phyloP scores from a whole-genome alignment of 2,113 vertebrate genomes.

The Bucco capensis region DNA sequence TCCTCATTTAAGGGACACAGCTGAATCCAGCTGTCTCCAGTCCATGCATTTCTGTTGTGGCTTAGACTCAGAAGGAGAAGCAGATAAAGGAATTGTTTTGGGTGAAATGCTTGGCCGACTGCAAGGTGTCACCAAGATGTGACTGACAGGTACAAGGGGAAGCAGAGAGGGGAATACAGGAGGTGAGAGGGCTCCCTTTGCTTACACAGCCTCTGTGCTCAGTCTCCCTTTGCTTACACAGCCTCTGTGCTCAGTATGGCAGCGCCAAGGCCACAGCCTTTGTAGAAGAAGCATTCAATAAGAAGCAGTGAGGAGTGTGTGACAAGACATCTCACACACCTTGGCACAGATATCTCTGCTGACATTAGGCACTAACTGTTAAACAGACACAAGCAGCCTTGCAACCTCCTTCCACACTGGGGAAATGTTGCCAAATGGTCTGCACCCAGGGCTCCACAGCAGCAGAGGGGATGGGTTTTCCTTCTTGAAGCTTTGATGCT shows the following conservation, averaged over 20 bases:
- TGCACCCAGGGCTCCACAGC: rapidly evolving
- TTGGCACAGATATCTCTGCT: rapidly evolving
- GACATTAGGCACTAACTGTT: neutral
- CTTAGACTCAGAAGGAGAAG: neutral
- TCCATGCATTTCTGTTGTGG: neutral
- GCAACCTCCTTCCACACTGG: neutral
- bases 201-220: neutral
- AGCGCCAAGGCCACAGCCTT: neutral
- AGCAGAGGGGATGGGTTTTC: neutral
- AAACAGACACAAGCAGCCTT: neutral
- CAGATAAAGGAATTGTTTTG: neutral
- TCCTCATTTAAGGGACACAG: neutral
- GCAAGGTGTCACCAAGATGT: neutral
- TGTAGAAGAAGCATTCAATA: rapidly evolving
- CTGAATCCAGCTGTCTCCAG: neutral
- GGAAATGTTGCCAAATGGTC: neutral
- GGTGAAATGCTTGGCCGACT: neutral
- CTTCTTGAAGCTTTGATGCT: neutral
- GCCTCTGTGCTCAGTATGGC: neutral
- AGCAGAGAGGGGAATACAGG: neutral
- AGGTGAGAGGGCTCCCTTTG: neutral
- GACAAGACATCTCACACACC: neutral
- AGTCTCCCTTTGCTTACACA: neutral
- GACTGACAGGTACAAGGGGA: neutral
- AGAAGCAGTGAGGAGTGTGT: neutral